Conservation (phyloP, 2,113 vertebrate species). For the Laticauda laticaudata region DNA sequence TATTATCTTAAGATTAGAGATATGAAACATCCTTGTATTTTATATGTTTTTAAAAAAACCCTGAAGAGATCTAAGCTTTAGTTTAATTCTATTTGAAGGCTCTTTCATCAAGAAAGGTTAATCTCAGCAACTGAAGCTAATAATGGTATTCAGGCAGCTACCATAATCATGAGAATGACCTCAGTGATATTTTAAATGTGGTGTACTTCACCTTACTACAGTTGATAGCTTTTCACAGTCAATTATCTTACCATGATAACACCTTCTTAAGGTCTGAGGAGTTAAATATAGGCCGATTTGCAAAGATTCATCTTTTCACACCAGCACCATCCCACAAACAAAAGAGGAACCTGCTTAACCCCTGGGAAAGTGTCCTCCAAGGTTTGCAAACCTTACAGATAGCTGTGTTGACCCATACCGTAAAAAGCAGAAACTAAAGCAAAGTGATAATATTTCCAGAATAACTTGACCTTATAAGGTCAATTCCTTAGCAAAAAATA, state of each 20-base stretch:
- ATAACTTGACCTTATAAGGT: neutral
- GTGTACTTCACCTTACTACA: constrained; percentile 66
- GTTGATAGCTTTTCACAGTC: constrained; percentile 60
- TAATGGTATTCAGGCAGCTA: constrained; percentile 60
- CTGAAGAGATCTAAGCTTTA: constrained; percentile 68
- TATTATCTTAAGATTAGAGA: constrained; percentile 66
- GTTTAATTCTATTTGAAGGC: constrained; percentile 78
- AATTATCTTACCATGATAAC: constrained; percentile 61
- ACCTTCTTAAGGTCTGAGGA: constrained; percentile 46
- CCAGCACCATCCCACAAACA: neutral
- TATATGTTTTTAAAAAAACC: neutral
- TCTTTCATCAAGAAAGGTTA: constrained; percentile 76
- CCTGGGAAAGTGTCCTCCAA: neutral
- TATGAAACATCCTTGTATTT: constrained; percentile 68
- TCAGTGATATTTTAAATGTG: constrained; percentile 72
- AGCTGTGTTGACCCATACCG: neutral
- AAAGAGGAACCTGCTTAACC: neutral
- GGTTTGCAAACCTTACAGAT: neutral
- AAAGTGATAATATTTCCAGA: neutral
- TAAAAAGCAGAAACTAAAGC: neutral
- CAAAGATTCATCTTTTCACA: neutral
- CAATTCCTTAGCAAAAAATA: neutral
- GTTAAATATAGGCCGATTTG: constrained; percentile 23
- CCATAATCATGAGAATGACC: constrained; percentile 72
- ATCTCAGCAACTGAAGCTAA: constrained; percentile 75